Percentiles rank a stretch among this genome's conserved stretches.
phyloP scores from a whole-genome alignment of 2,113 vertebrate genomes.

The Pachyramphus minor region DNA sequence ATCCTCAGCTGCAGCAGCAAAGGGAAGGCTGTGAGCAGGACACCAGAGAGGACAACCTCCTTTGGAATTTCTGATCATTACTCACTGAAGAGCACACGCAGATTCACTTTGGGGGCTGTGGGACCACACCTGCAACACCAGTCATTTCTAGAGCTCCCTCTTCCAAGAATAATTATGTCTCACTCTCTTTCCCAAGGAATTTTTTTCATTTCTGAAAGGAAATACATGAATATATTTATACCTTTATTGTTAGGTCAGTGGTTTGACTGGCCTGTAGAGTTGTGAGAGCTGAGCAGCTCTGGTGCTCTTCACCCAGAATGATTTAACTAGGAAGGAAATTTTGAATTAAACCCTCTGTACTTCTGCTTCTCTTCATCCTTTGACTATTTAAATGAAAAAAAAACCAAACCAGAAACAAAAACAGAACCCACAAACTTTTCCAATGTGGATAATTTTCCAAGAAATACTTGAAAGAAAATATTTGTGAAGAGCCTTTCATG shows the following conservation, averaged over 20 bases:
- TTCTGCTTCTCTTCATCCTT: neutral
- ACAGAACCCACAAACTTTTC: neutral
- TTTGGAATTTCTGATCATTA: neutral
- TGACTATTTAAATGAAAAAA: neutral
- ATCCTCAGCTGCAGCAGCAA: neutral
- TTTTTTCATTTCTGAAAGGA: neutral
- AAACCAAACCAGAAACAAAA: too few relatives aligned
- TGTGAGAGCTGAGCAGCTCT: neutral
- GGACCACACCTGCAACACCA: neutral
- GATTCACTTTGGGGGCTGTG: neutral
- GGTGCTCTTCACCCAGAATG: neutral
- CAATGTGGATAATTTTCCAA: neutral
- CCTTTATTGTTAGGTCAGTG: neutral
- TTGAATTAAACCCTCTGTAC: neutral
- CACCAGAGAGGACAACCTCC: neutral
- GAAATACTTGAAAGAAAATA: neutral
- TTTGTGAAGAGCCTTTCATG: neutral
- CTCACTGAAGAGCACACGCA: neutral
- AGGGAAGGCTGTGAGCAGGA: neutral
- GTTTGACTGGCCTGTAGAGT: neutral
- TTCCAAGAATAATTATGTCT: neutral
- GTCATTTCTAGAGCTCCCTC: neutral
- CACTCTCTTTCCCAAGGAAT: neutral
- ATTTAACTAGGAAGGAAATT: neutral
- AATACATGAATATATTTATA: neutral